A percentile compares a stretch with the other conserved stretches of the same genome.
Conservation (phyloP, 2,797 vertebrate species). For the Phoeniculus purpureus region DNA sequence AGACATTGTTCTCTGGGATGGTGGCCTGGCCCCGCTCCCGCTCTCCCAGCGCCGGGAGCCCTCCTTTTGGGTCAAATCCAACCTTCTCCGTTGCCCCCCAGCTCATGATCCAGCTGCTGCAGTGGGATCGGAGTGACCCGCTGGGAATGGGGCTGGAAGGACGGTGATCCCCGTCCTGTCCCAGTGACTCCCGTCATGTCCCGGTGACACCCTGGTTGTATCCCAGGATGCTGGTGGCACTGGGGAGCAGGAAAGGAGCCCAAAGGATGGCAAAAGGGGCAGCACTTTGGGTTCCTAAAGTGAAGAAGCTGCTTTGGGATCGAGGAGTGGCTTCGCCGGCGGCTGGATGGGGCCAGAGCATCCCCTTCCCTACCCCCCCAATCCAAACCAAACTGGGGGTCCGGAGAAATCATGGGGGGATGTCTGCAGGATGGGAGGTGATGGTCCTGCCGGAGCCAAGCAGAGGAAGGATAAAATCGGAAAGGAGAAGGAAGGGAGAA, state of each 20-base stretch:
- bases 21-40: slow-evolving; percentile 52
- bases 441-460: slow-evolving; percentile 43
- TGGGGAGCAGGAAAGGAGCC: neutral
- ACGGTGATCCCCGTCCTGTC: too few species aligned
- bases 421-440: slow-evolving; percentile 41
- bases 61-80: too few species aligned
- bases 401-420: neutral
- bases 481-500: slow-evolving; percentile 54
- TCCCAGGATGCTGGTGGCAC: neutral
- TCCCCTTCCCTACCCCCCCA: neutral
- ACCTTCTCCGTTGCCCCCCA: too few species aligned
- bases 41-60: neutral
- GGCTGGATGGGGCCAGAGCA: neutral
- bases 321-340: neutral
- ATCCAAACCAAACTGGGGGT: too few species aligned
- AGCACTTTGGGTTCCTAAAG: neutral
- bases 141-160: too few species aligned
- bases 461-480: slow-evolving; percentile 11
- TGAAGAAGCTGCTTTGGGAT: neutral
- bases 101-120: too few species aligned
- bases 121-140: too few species aligned
- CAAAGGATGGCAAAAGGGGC: neutral
- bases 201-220: neutral
- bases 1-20: slow-evolving; percentile 68
- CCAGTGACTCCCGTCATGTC: neutral